phyloP scores from a whole-genome alignment of 2,888 invertebrate species.

The Dioctria linearis region DNA sequence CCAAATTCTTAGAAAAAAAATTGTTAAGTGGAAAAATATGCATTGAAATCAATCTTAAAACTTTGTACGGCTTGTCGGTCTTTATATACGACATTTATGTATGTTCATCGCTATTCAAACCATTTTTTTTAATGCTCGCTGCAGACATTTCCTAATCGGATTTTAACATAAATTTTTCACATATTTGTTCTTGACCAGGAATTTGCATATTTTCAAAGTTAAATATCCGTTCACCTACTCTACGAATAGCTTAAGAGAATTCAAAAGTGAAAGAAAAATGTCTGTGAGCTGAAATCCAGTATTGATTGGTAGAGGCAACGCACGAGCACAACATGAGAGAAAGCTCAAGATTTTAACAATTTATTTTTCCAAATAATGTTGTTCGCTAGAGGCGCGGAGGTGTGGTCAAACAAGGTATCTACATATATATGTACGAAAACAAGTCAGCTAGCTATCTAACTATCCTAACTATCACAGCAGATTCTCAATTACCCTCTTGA shows the following conservation, averaged over 20 bases:
- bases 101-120: no score
- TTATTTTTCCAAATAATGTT: neutral
- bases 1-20: no score
- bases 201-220: slow-evolving; percentile 5
- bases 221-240: neutral
- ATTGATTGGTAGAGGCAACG: neutral
- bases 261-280: slow-evolving; percentile 14
- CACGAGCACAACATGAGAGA: neutral
- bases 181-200: slow-evolving; percentile 23
- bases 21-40: no score
- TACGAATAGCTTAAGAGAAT: neutral
- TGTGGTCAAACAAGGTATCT: neutral
- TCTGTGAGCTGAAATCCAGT: neutral
- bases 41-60: no score
- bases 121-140: neutral
- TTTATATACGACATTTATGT: no score
- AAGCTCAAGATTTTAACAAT: slow-evolving; percentile 5
- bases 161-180: neutral
- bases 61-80: no score
- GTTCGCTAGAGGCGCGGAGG: neutral
- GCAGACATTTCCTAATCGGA: neutral
- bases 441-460: no score
- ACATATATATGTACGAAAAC: no score
- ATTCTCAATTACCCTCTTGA: neutral
- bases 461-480: neutral